Percentiles rank a stretch among this genome's conserved stretches.
Evolutionary conservation across 2,888 invertebrate genomes (phyloP).

Genomic region (Urechis unicinctus): DNA sequence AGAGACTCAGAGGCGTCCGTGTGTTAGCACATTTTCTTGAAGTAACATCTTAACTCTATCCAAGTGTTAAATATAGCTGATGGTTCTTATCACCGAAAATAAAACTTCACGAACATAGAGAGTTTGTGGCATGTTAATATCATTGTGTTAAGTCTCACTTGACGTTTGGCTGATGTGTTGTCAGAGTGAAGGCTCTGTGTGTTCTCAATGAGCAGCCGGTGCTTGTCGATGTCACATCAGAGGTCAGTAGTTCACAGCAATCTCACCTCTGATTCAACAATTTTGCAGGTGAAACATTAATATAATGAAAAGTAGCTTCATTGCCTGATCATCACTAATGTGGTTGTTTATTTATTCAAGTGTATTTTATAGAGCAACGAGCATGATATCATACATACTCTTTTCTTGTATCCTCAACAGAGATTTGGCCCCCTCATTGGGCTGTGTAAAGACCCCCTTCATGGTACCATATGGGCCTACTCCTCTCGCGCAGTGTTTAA

Average conservation of each 20-base stretch:
- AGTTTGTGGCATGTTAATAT: too few species aligned
- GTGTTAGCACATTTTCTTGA: too few species aligned
- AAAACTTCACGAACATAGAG: too few species aligned
- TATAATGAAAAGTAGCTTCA: not conserved
- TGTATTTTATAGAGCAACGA: not conserved
- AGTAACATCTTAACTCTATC: too few species aligned
- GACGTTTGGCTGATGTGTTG: too few species aligned
- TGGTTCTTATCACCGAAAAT: too few species aligned
- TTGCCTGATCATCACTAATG: too few species aligned
- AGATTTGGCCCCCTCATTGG: slow-evolving; percentile 70
- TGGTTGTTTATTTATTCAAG: too few species aligned
- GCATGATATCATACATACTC: not conserved
- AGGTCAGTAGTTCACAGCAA: slow-evolving; percentile 46
- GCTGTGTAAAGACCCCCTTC: slow-evolving; percentile 72
- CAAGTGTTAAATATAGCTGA: too few species aligned
- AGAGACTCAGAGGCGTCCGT: too few species aligned
- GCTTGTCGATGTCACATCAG: slow-evolving; percentile 65
- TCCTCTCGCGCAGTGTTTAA: slow-evolving; percentile 79
- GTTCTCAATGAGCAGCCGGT: slow-evolving; percentile 77
- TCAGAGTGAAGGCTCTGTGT: slow-evolving; percentile 72
- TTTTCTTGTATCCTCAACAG: slow-evolving; percentile 19
- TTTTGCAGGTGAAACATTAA: not conserved
- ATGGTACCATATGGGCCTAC: slow-evolving; percentile 74
- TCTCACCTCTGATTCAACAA: not conserved
- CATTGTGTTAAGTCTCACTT: too few species aligned